Evolutionary conservation across 2,888 invertebrate species (phyloP).

Genomic region (Zeuzera pyrina): DNA sequence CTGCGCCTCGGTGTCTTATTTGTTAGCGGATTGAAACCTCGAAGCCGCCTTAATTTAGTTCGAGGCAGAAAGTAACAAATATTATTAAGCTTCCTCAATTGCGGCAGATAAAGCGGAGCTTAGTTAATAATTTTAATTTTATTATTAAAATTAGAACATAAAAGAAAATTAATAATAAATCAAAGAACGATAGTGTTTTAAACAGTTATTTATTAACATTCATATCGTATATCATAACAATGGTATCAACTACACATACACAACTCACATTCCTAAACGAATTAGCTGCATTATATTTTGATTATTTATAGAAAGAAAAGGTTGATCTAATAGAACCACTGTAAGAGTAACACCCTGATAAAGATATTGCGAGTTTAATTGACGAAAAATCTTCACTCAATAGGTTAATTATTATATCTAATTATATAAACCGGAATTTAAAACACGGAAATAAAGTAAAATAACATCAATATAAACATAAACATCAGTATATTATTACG

Average conservation of each 20-base stretch:
- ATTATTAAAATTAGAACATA: too few relatives aligned
- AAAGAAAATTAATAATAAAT: too few relatives aligned
- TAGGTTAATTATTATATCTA: conserved; percentile 6
- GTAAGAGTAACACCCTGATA: conserved; percentile 22
- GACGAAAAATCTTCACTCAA: conserved; percentile 6
- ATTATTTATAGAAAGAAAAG: conserved; percentile 16
- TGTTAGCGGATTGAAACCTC: too few relatives aligned
- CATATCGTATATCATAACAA: conserved; percentile 5
- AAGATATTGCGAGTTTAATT: conserved; percentile 11
- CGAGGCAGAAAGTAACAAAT: too few relatives aligned
- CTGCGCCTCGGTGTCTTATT: too few relatives aligned
- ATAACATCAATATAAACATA: conserved; percentile 5
- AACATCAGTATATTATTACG: conserved; percentile 16
- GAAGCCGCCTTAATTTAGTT: too few relatives aligned
- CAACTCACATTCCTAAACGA: conserved; percentile 29
- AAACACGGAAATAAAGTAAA: too few relatives aligned
- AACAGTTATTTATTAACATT: conserved; percentile 6
- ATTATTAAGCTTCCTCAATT: too few relatives aligned
- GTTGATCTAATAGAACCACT: conserved; percentile 33
- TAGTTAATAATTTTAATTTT: too few relatives aligned
- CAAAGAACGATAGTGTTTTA: too few relatives aligned
- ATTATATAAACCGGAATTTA: too few relatives aligned
- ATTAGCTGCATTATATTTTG: conserved; percentile 22
- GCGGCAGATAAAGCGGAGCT: too few relatives aligned
- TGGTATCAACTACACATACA: conserved; percentile 10